Base-by-base conservation (phyloP, 2,113 vertebrate genomes). In the Tyrannus savana region DNA sequence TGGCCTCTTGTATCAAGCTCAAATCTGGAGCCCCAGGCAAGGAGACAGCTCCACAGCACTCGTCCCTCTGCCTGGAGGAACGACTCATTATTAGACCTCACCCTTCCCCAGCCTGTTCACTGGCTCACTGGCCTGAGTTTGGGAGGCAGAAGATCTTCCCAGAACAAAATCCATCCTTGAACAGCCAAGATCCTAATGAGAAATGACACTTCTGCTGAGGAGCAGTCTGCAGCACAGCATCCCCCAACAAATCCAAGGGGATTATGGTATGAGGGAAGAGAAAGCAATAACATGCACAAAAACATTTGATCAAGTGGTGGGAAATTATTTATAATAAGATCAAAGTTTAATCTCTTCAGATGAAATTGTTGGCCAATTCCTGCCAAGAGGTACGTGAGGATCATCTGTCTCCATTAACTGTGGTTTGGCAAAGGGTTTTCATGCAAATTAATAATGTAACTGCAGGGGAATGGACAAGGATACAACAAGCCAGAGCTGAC, bases 331-430 rank as follows among this genome's bases (percentile, higher is more conserved):
- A 56, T 89, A 95, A 88, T 93, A 89, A 93, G 95, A 97, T 87
- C 94, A 96, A 94, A 96, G 93, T 96, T 95, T 95, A 97, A 97
- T 96, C 94, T 96, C 91, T 79, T 93, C 96, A 96, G 95, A 96
- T 97, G 76, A 97, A 97, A 97, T 86, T 84, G 97, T 85, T 89
- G 72, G 96, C 81, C 79, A 37, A 18, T 92, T 95, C 85, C 95
- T 96, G 92, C 96, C 73, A 92, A 60, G 92, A 96, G 92, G 93
- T 82, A 64, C 3, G 69, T 16, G 91, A 68, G 90, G 93, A 95
- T 96, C 95, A 93, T 97, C 96, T 28, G 83, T 97, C 97, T 97
- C 97, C 91, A 97, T 97, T 97, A 97, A 69, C 91, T 21, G 68
- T 69, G 80, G 93, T 67, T 96, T 91, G 93, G 94, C 90, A 96